phyloP scores from a whole-genome alignment of 2,113 vertebrate species.

The Podarcis muralis region DNA sequence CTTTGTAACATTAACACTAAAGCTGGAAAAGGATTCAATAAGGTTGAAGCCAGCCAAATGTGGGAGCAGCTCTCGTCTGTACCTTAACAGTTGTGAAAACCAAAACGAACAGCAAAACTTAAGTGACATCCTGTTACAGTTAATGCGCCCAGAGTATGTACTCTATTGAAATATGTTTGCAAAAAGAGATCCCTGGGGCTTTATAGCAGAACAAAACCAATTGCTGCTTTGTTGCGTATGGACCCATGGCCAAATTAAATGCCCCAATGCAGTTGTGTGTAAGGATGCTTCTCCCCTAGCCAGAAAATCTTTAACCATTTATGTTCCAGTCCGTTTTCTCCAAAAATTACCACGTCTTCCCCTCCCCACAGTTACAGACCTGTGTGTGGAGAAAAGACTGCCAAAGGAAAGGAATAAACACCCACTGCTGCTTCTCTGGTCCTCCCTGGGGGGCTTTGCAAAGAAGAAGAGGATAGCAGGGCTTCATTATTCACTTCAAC shows the following conservation, averaged over 20 bases:
- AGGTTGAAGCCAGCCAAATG: neutral
- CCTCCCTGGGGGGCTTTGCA: neutral
- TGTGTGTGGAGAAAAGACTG: neutral
- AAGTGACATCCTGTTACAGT: neutral
- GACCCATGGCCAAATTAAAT: too few relatives aligned
- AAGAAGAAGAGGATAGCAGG: neutral
- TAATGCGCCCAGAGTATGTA: neutral
- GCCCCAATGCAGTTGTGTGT: neutral
- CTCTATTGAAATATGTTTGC: neutral
- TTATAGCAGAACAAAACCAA: neutral
- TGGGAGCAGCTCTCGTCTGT: neutral
- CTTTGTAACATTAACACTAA: neutral
- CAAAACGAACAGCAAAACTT: neutral
- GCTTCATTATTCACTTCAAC: neutral
- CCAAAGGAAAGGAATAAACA: neutral
- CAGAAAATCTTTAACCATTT: neutral
- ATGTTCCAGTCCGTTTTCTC: neutral
- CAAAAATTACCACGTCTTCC: neutral
- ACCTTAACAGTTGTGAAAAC: neutral
- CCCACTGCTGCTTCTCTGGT: neutral
- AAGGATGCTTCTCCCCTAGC: neutral
- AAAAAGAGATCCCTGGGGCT: neutral
- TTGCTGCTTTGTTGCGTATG: neutral
- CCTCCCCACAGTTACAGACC: too few relatives aligned
- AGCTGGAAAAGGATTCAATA: neutral